Percentiles rank a stretch among this genome's conserved stretches.
phyloP scores from a whole-genome alignment of 2,797 vertebrate genomes.

The Clarias fuscus region DNA sequence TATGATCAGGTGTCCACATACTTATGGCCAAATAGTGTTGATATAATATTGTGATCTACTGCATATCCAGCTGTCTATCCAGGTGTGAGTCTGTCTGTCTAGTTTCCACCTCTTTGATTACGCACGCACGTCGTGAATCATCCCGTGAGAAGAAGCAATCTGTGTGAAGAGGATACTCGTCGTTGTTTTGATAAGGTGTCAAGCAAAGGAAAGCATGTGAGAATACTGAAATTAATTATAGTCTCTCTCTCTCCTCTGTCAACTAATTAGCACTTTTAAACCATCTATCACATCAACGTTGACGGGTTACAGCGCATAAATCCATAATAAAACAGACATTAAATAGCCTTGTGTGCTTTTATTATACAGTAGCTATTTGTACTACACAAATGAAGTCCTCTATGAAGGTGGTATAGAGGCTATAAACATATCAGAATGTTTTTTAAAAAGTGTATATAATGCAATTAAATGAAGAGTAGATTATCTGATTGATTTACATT shows the following conservation, averaged over 20 bases:
- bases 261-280: constrained; percentile 43
- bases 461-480: background rate
- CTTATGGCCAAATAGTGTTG: too few relatives aligned
- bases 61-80: background rate
- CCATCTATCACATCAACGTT: constrained; percentile 31
- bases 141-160: constrained; percentile 15
- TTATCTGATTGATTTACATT: background rate
- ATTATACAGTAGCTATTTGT: background rate
- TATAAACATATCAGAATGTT: background rate
- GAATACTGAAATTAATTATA: constrained; percentile 37
- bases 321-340: constrained; percentile 28
- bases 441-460: background rate
- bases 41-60: too few relatives aligned
- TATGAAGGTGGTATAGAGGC: background rate
- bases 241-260: constrained; percentile 26
- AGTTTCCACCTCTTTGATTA: background rate
- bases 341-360: constrained; percentile 7
- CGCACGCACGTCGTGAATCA: background rate
- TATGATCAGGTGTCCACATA: too few relatives aligned
- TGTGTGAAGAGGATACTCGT: constrained; percentile 25
- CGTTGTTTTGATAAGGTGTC: constrained; percentile 23
- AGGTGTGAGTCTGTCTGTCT: background rate
- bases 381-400: background rate
- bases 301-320: constrained; percentile 22
- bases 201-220: constrained; percentile 1